These are phyloP conservation scores for Rhyzopertha dominica DNA, from an alignment of 1,140 invertebrate genomes.

Conservation along the genomic window DNA sequence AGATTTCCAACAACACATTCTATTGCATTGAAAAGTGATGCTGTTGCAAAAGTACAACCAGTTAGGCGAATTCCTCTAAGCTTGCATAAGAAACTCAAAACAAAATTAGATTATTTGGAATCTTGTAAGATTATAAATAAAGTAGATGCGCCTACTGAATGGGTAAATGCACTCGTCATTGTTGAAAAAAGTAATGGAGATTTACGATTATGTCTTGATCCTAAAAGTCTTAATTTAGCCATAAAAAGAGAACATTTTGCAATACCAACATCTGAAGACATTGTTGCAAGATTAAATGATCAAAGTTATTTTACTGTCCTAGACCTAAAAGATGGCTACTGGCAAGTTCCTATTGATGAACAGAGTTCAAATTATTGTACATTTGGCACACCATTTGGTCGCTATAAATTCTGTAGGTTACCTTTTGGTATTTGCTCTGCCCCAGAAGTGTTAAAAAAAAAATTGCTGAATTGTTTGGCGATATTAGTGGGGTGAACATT, in stretches of 20 bases:
- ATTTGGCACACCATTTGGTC: constrained; percentile 28
- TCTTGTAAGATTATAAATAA: constrained; percentile 33
- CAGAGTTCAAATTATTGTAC: constrained; percentile 21
- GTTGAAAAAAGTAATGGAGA: constrained; percentile 22
- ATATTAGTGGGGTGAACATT: constrained; percentile 26
- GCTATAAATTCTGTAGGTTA: constrained; percentile 30
- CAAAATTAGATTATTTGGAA: constrained; percentile 30
- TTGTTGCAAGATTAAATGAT: neutral
- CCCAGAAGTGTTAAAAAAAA: constrained; percentile 30
- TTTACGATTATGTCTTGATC: constrained; percentile 21
- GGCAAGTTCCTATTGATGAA: constrained; percentile 18
- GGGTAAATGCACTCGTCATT: constrained; percentile 42
- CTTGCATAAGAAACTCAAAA: constrained; percentile 32
- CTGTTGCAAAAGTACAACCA: too few species aligned
- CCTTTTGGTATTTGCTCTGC: constrained; percentile 28
- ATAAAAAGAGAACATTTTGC: constrained; percentile 17
- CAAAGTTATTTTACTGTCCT: constrained; percentile 21
- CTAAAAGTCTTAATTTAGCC: constrained; percentile 18
- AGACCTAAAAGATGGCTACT: constrained; percentile 30
- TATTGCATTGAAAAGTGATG: constrained; percentile 8
- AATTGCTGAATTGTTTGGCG: constrained; percentile 29
- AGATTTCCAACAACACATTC: constrained; percentile 5
- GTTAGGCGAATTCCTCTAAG: too few species aligned
- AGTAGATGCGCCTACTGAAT: constrained; percentile 42
- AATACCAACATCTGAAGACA: constrained; percentile 25